Evolutionary conservation across 2,113 vertebrate genomes (phyloP).

Genomic region (Actenoides hombroni): DNA sequence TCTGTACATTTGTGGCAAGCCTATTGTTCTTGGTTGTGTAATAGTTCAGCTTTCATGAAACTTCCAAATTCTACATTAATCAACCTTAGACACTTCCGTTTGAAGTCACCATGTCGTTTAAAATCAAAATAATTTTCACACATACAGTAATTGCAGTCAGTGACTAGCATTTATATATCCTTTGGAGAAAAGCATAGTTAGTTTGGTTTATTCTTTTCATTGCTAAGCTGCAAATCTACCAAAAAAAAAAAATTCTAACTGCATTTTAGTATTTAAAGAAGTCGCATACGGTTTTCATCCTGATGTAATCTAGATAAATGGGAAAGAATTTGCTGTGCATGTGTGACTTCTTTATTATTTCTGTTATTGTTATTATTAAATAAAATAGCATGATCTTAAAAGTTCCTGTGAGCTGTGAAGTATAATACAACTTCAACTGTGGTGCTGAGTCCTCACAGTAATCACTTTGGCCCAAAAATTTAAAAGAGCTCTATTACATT

Average conservation of each 20-base stretch:
- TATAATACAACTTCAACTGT: background rate
- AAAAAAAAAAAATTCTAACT: background rate
- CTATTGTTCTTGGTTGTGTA: background rate
- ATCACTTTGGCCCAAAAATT: background rate
- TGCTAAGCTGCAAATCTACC: background rate
- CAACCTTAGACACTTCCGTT: background rate
- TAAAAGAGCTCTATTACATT: background rate
- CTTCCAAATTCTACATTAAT: background rate
- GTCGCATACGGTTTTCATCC: background rate
- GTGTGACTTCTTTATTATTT: background rate
- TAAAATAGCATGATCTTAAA: background rate
- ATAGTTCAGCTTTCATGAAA: background rate
- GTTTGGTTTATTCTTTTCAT: background rate
- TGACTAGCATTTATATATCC: background rate
- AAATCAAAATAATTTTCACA: background rate
- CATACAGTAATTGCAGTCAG: background rate
- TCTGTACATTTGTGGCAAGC: background rate
- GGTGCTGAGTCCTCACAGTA: background rate
- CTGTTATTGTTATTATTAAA: background rate
- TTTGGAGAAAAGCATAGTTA: background rate
- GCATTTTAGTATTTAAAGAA: background rate
- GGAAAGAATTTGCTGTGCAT: background rate
- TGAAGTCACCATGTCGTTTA: background rate
- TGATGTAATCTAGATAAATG: background rate
- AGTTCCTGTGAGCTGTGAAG: background rate